phyloP scores from a whole-genome alignment of 2,113 vertebrate genomes.

The Empidonax traillii region DNA sequence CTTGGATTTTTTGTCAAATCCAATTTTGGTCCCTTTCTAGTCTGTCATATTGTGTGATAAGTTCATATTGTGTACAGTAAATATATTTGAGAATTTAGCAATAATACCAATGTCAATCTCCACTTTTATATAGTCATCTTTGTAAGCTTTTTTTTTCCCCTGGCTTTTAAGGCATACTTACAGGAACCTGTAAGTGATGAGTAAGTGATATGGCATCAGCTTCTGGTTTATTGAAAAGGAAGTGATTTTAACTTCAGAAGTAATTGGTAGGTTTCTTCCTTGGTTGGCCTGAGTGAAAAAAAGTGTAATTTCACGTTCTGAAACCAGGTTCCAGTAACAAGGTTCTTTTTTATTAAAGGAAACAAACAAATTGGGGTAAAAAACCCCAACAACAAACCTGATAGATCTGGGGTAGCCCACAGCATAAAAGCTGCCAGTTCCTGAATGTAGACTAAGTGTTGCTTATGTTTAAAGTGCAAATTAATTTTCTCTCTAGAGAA shows the following conservation, averaged over 20 bases:
- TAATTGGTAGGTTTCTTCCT: slow-evolving; percentile 7
- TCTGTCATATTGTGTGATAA: neutral
- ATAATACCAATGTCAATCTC: neutral
- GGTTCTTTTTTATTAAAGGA: slow-evolving; percentile 2
- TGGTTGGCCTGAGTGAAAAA: neutral
- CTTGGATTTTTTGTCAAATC: neutral
- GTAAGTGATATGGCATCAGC: neutral
- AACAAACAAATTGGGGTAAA: neutral
- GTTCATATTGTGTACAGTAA: neutral
- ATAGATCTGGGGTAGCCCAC: neutral
- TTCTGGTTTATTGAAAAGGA: neutral
- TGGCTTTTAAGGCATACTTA: neutral
- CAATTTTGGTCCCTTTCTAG: neutral
- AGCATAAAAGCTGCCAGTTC: neutral
- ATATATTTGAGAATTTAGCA: neutral
- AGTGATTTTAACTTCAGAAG: slow-evolving; percentile 33
- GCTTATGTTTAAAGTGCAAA: slow-evolving; percentile 60
- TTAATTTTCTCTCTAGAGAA: slow-evolving; percentile 47
- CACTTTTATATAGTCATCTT: neutral
- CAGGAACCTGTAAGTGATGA: neutral
- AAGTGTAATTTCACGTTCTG: slow-evolving; percentile 24
- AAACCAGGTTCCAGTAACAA: neutral
- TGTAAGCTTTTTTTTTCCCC: neutral
- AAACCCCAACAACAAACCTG: neutral
- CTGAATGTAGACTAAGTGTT: slow-evolving; percentile 18